Base-by-base conservation (phyloP, 1,140 invertebrate genomes). In the Ctenoplectra terminalis region DNA sequence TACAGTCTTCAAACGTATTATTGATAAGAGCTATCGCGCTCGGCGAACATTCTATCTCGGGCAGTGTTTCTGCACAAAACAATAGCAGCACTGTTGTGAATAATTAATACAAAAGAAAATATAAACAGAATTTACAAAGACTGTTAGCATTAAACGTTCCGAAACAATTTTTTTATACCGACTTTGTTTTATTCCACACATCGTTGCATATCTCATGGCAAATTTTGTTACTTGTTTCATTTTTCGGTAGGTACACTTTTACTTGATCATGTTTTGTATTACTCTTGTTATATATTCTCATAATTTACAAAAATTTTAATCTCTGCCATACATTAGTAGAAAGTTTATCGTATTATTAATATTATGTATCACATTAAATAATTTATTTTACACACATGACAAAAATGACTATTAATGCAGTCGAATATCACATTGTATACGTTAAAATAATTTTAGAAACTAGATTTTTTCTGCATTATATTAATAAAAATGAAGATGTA, bases 11-110 rank as follows among this genome's bases (percentile, higher is more conserved):
- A 20, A 88, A 80, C 71, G 75, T 82, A 69, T 74, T 88, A 26
- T 26, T 90, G 4, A 85, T 84, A 75, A 86, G 71, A 81, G 67
- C 87, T 43, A 70, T 90, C 15, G 77, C 81, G 1, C 66, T 89
- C 29, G 78, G 61, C 13, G 87, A 88, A 60, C 81, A 83, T 46
- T 61, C 70, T 29, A 67, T 87, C 6, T 76, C 67, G 48, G 71
- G 52, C 5, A 79, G 74, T 64, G 37, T 70, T 60, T 48, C 43
- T 46, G 15, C 23, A 3, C 52, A 76, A 69, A 66, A 71, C 34
- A 87, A 75, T 67, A 60, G 20, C 13, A 81, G 2, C 20, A 69
- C 8, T 64, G 31, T 63, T 58, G 17, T 37, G 46, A 54, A 77
- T 52, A 46, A 13, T 52, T 69, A 43, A 71, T 71, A 58, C 29